These are phyloP conservation scores for Nesidiocoris tenuis DNA, from an alignment of 2,888 invertebrate genomes.

Conservation along the genomic window DNA sequence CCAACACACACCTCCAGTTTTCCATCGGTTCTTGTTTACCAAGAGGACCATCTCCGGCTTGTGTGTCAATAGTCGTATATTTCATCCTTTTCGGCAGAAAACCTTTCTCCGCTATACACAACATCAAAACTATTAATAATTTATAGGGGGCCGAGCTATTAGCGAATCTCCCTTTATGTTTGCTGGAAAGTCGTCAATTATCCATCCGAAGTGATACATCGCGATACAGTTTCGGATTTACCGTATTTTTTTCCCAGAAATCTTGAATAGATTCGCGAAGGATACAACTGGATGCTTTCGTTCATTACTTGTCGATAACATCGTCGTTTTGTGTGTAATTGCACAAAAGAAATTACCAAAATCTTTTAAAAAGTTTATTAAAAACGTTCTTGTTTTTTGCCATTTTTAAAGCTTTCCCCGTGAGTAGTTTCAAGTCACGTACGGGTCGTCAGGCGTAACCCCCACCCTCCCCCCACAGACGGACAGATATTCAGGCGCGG, in stretches of 20 bases:
- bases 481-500: too few relatives aligned
- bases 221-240: not conserved
- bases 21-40: constrained; percentile 35
- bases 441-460: too few relatives aligned
- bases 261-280: constrained; percentile 4
- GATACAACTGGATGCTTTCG: too few relatives aligned
- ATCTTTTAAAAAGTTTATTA: too few relatives aligned
- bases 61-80: constrained; percentile 43
- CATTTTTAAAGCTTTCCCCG: too few relatives aligned
- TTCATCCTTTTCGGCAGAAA: constrained; percentile 14
- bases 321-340: too few relatives aligned
- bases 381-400: too few relatives aligned
- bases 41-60: constrained; percentile 18
- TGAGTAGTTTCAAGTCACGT: too few relatives aligned
- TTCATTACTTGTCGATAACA: too few relatives aligned
- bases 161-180: constrained; percentile 38
- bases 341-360: too few relatives aligned
- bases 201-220: not conserved
- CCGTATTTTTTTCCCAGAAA: not conserved
- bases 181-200: constrained; percentile 11
- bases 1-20: constrained; percentile 33
- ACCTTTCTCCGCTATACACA: constrained; percentile 28
- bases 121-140: constrained; percentile 44
- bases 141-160: constrained; percentile 40
- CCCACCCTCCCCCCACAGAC: too few relatives aligned